Percentiles rank a stretch among this genome's conserved stretches.
phyloP scores from a whole-genome alignment of 2,797 vertebrate species.

The Agapornis canus region DNA sequence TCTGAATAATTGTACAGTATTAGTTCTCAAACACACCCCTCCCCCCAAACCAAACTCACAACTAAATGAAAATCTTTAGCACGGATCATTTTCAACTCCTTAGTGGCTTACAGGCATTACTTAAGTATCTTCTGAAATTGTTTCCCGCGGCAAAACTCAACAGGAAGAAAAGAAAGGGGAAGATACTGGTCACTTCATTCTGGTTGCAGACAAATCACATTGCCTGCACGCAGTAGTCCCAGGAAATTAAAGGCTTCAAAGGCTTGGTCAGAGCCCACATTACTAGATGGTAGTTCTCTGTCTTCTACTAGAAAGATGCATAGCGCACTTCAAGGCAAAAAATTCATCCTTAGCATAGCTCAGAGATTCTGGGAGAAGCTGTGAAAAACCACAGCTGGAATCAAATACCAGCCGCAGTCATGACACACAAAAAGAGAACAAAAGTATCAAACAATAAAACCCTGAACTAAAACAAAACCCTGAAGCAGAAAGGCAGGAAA shows the following conservation, averaged over 20 bases:
- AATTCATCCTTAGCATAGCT: neutral
- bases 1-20: neutral
- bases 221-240: neutral
- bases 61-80: neutral
- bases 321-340: neutral
- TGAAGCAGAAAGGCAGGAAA: neutral
- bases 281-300: neutral
- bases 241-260: neutral
- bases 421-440: neutral
- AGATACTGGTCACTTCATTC: neutral
- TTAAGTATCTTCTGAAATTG: neutral
- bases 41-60: neutral
- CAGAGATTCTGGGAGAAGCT: neutral
- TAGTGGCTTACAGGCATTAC: neutral
- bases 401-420: neutral
- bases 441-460: no score
- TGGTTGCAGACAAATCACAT: neutral
- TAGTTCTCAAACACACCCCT: neutral
- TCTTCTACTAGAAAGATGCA: neutral
- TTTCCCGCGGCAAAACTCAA: neutral
- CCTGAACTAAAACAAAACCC: neutral
- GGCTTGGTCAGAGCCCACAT: neutral
- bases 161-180: neutral
- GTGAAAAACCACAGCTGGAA: neutral
- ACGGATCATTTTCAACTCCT: neutral